Conservation (phyloP, 2,888 invertebrate species). For the Psococerastis gibbosa region DNA sequence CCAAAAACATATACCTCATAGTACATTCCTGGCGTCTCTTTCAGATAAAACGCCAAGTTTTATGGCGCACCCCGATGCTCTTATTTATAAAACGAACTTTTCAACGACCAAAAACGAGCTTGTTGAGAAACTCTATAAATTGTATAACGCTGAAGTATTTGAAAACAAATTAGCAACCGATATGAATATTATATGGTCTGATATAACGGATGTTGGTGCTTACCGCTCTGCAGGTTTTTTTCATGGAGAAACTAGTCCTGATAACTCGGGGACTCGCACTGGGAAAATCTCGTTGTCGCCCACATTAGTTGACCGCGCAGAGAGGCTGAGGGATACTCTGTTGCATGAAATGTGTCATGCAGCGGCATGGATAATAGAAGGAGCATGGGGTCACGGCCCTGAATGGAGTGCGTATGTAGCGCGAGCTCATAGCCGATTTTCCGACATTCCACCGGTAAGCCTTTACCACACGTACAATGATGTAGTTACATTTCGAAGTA, state of each 20-base stretch:
- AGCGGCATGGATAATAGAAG: conserved; percentile 72
- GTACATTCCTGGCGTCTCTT: conserved; percentile 1
- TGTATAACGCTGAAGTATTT: conserved; percentile 63
- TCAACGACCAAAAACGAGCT: conserved; percentile 46
- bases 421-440: conserved; percentile 45
- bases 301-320: conserved; percentile 66
- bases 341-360: conserved; percentile 94
- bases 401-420: conserved; percentile 69
- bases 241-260: conserved; percentile 27
- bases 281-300: conserved; percentile 56
- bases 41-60: background rate
- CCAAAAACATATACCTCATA: background rate
- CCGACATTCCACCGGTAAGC: conserved; percentile 62
- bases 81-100: conserved; percentile 45
- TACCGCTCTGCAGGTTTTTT: conserved; percentile 63
- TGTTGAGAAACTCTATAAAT: conserved; percentile 38
- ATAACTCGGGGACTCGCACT: conserved; percentile 28
- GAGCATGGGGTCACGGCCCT: conserved; percentile 63
- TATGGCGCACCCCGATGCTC: conserved; percentile 38
- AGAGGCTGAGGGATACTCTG: conserved; percentile 72
- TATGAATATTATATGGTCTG: conserved; percentile 55
- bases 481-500: no score
- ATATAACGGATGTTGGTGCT: conserved; percentile 59
- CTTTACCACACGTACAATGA: conserved; percentile 72
- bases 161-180: conserved; percentile 43